Evolutionary conservation across 1,140 invertebrate genomes (phyloP).

Genomic region (Drosophila insularis): DNA sequence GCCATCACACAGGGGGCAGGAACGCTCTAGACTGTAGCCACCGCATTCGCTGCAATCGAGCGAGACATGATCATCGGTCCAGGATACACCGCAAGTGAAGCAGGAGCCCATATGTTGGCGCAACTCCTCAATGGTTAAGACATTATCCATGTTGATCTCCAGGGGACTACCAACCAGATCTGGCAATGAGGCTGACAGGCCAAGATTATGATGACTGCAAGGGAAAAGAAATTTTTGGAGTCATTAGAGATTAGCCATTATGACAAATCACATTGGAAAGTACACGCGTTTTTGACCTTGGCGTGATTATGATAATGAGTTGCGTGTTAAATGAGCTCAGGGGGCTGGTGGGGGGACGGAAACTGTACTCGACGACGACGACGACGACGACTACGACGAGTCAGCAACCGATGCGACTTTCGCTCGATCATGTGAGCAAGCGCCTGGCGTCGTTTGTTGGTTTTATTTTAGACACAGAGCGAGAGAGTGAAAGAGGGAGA

Average conservation of each 20-base stretch:
- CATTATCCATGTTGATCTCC: slow-evolving; percentile 82
- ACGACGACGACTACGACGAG: slow-evolving; percentile 16
- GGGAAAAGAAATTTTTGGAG: slow-evolving; percentile 17
- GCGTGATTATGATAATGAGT: slow-evolving; percentile 76
- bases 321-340: slow-evolving; percentile 22
- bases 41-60: slow-evolving; percentile 92
- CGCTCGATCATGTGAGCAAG: slow-evolving; percentile 72
- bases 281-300: slow-evolving; percentile 49
- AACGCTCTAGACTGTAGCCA: slow-evolving; percentile 89
- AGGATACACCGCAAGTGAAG: slow-evolving; percentile 92
- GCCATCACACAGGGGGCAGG: slow-evolving; percentile 90
- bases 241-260: slow-evolving; percentile 44
- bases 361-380: slow-evolving; percentile 49
- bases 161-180: slow-evolving; percentile 79
- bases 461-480: slow-evolving; percentile 36
- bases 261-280: slow-evolving; percentile 33
- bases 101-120: slow-evolving; percentile 87
- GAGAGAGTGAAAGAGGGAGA: not conserved
- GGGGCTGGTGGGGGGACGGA: not conserved
- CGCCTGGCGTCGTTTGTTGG: slow-evolving; percentile 51
- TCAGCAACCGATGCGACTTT: slow-evolving; percentile 47
- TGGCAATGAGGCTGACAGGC: slow-evolving; percentile 78
- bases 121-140: slow-evolving; percentile 88
- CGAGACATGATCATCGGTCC: slow-evolving; percentile 91
- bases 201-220: slow-evolving; percentile 76